These are phyloP conservation scores for Haemorhous mexicanus DNA, from an alignment of 2,113 vertebrate genomes.

Conservation along the genomic window DNA sequence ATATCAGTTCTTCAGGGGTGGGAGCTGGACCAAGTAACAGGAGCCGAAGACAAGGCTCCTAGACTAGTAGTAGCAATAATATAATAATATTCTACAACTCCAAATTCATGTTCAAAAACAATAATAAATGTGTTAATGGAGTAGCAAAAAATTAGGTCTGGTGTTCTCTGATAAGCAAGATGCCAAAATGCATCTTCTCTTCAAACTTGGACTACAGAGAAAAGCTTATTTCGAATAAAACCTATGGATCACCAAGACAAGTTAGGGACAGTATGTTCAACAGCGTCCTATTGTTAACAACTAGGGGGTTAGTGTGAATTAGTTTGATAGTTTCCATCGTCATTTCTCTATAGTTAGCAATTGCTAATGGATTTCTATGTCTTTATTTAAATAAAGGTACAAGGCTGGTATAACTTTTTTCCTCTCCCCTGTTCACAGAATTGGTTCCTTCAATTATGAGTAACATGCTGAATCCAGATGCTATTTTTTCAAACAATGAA, in stretches of 20 bases:
- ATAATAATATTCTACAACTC: neutral
- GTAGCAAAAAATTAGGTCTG: neutral
- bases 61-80: neutral
- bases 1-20: neutral
- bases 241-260: neutral
- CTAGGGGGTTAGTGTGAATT: neutral
- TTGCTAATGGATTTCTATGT: neutral
- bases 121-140: neutral
- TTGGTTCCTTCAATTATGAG: conserved; percentile 81
- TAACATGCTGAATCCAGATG: conserved; percentile 87
- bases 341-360: neutral
- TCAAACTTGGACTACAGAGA: neutral
- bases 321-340: neutral
- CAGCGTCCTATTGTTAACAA: neutral
- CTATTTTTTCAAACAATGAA: conserved; percentile 98
- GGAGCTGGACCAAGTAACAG: neutral
- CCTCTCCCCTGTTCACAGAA: conserved; percentile 63
- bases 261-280: neutral
- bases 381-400: neutral
- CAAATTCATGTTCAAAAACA: neutral
- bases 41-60: neutral
- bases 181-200: neutral
- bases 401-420: neutral
- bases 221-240: neutral
- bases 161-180: neutral